Conservation (phyloP, 2,888 invertebrate species). For the Lasioglossum figueresi region DNA sequence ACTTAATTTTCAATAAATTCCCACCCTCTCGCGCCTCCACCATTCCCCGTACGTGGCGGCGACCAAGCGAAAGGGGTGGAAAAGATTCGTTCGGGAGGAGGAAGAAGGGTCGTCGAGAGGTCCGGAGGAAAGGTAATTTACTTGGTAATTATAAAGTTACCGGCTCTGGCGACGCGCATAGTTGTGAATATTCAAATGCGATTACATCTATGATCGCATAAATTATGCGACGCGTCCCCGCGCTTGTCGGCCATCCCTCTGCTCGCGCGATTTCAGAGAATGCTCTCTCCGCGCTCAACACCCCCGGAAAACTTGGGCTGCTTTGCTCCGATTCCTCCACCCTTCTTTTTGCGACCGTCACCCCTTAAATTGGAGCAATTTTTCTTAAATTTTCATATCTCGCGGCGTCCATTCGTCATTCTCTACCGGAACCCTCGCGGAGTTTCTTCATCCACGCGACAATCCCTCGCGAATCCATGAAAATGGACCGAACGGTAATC, state of each 20-base stretch:
- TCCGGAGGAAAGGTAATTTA: slow-evolving; percentile 76
- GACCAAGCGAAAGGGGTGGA: slow-evolving; percentile 20
- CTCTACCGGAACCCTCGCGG: background rate
- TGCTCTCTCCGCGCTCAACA: slow-evolving; percentile 48
- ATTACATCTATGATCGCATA: slow-evolving; percentile 81
- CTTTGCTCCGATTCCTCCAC: slow-evolving; percentile 5
- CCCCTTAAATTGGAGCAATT: slow-evolving; percentile 1
- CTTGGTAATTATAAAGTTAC: slow-evolving; percentile 81
- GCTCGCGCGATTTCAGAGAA: slow-evolving; percentile 34
- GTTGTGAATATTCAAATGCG: slow-evolving; percentile 81
- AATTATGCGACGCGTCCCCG: slow-evolving; percentile 71
- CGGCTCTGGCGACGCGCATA: slow-evolving; percentile 74
- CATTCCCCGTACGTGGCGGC: slow-evolving; percentile 52
- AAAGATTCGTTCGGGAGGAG: slow-evolving; percentile 39
- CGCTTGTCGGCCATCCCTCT: slow-evolving; percentile 46
- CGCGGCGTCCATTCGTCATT: background rate
- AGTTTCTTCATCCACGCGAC: background rate
- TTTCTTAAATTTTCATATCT: slow-evolving; percentile 9
- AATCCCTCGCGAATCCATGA: background rate
- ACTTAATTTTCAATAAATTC: slow-evolving; percentile 82
- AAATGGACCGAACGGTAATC: background rate
- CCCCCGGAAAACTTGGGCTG: slow-evolving; percentile 49
- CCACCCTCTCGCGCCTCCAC: slow-evolving; percentile 19
- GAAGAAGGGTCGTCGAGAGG: slow-evolving; percentile 44
- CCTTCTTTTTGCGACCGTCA: background rate